Base-by-base conservation (phyloP, 2,888 invertebrate genomes). In the Baccha elongata region DNA sequence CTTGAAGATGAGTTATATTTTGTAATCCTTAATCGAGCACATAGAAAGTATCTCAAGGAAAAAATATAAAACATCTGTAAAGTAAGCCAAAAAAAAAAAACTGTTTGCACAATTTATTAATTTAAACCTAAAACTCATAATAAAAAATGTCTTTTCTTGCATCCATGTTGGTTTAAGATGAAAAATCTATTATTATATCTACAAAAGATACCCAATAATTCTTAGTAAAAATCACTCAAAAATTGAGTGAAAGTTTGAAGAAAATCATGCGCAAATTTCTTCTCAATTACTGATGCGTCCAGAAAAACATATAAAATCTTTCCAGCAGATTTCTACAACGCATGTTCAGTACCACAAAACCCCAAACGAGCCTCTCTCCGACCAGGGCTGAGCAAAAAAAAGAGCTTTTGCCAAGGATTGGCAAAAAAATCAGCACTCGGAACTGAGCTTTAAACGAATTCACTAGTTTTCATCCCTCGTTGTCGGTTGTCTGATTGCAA, bases 381-480 rank as follows among this genome's bases (percentile, higher is more conserved):
- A 17, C 60, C 60, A 19, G 60, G 60, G 19, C 60, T 60, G 42
- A 60, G 44, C 29, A 35, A 1, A n/a, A n/a, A 23, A 44, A 8
- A 29, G 29, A 60, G 44, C 29, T 60, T 60, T 60, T 29, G 35
- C 46, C 48, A 53, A 60, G 17, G 55, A 46, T 58, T 60, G 52
- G 64, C 58, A 10, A 62, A 62, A 50, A 68, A 75, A 42, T 50
- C 64, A 67, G 60, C 71, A 74, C 53, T 64, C 35, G 32, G 21
- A 13, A 44, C n/a, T 4, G 37, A 81, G 71, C 75, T 81, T 76
- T 67, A 60, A 64, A 58, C 55, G 40, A 19, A 79, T 62, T 44
- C 65, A 50, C 32, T 53, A 55, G 11, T 83, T 76, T 76, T 68
- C 78, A 83, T 78, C 83, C 83, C 76, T 62, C 58, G 35, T 46